Evolutionary conservation across 2,888 invertebrate species (phyloP).

Genomic region (Cinara cedri): DNA sequence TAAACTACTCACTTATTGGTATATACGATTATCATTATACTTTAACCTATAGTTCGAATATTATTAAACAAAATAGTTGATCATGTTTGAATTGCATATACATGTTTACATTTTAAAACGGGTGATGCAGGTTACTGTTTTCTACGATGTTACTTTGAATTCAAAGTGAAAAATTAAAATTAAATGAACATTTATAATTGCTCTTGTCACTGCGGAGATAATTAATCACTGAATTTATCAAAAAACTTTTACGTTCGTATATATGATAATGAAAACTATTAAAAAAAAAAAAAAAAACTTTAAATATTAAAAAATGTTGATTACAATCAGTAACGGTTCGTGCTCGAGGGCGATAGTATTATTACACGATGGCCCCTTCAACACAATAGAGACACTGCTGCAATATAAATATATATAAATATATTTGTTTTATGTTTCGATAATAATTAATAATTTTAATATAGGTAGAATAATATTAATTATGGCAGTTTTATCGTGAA

Average conservation of each 20-base stretch:
- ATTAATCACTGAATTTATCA: constrained; percentile 22
- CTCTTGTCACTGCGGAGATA: constrained; percentile 29
- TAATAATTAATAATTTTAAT: not conserved
- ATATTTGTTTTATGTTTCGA: not conserved
- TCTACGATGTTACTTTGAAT: constrained; percentile 7
- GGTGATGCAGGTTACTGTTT: not conserved
- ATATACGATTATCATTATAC: too few species aligned
- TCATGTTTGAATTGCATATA: too few species aligned
- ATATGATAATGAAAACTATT: constrained; percentile 9
- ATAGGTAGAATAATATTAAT: not conserved
- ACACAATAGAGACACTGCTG: not conserved
- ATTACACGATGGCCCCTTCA: not conserved
- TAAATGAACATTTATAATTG: constrained; percentile 26
- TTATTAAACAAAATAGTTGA: too few species aligned
- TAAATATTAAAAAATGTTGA: constrained; percentile 29
- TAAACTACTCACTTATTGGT: too few species aligned
- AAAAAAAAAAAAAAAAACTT: constrained; percentile 21
- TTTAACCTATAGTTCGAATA: too few species aligned
- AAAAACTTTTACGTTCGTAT: constrained; percentile 26
- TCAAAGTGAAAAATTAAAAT: constrained; percentile 22
- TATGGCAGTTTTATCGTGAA: not conserved
- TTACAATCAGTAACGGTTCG: constrained; percentile 17
- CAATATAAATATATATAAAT: not conserved
- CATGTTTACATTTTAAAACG: too few species aligned
- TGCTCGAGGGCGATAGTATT: not conserved